Percentiles rank a stretch among this genome's conserved stretches.
phyloP scores from a whole-genome alignment of 2,797 vertebrate species.

The Mormyrops boulengeri region DNA sequence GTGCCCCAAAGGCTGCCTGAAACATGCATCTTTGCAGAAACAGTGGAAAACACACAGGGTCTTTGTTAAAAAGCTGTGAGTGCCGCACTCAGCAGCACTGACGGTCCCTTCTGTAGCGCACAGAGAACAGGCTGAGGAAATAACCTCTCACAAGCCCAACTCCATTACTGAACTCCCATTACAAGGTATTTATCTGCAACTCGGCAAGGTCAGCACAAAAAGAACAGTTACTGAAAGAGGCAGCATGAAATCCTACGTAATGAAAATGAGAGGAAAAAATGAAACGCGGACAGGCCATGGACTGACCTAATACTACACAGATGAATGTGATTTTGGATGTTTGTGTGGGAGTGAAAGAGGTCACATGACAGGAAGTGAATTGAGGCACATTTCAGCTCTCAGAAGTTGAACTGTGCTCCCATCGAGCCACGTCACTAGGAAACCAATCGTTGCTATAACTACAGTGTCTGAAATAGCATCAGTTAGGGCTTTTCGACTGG shows the following conservation, averaged over 20 bases:
- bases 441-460: slow-evolving; percentile 26
- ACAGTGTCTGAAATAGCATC: slow-evolving; percentile 23
- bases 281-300: not conserved
- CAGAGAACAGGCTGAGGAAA: not conserved
- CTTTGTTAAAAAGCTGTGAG: not conserved
- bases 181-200: not conserved
- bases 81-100: not conserved
- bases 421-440: slow-evolving; percentile 14
- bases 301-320: not conserved
- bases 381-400: slow-evolving; percentile 8
- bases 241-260: not conserved
- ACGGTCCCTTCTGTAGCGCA: not conserved
- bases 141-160: not conserved
- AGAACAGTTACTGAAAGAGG: slow-evolving; percentile 10
- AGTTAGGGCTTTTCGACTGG: not conserved
- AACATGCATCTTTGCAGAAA: not conserved
- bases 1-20: not conserved
- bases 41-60: not conserved
- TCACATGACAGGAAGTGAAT: slow-evolving; percentile 16
- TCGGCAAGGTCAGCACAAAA: slow-evolving; percentile 17
- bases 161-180: not conserved
- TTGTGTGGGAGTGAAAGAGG: not conserved
- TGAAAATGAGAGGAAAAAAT: not conserved
- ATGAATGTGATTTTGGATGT: not conserved
- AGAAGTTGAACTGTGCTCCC: not conserved